Conservation (phyloP, 92 coral and sea anemone genomes). For the Parazoanthus atlanticus region DNA sequence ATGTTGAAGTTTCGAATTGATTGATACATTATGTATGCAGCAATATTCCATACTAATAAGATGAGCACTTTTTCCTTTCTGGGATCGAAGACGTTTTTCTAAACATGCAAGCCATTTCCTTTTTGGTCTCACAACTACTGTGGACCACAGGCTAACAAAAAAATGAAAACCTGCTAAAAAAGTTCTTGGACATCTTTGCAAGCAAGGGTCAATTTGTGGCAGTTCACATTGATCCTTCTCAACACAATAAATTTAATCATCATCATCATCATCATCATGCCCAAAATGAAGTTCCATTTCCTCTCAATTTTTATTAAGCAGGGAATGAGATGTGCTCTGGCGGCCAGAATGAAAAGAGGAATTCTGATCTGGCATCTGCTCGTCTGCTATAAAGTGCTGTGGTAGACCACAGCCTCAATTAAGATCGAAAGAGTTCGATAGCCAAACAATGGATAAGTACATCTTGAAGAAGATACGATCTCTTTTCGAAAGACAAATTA, state of each 20-base stretch:
- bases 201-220: neutral
- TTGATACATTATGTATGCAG: too few species aligned
- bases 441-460: neutral
- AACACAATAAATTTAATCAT: neutral
- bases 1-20: too few species aligned
- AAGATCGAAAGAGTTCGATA: neutral
- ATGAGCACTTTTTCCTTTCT: too few species aligned
- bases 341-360: neutral
- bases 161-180: too few species aligned
- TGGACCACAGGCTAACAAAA: too few species aligned
- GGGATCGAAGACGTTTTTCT: too few species aligned
- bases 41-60: too few species aligned
- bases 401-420: neutral
- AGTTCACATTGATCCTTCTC: neutral
- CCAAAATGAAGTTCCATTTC: neutral
- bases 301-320: neutral
- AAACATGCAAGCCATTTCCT: too few species aligned
- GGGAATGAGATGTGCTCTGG: too few species aligned
- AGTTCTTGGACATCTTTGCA: neutral
- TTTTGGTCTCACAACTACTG: too few species aligned
- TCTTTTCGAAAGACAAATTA: neutral
- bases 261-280: neutral
- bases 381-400: neutral
- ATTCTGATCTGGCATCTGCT: neutral
- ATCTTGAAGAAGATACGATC: conserved; percentile 8